Evolutionary conservation across 2,113 vertebrate species (phyloP).

Genomic region (Eptesicus fuscus): DNA sequence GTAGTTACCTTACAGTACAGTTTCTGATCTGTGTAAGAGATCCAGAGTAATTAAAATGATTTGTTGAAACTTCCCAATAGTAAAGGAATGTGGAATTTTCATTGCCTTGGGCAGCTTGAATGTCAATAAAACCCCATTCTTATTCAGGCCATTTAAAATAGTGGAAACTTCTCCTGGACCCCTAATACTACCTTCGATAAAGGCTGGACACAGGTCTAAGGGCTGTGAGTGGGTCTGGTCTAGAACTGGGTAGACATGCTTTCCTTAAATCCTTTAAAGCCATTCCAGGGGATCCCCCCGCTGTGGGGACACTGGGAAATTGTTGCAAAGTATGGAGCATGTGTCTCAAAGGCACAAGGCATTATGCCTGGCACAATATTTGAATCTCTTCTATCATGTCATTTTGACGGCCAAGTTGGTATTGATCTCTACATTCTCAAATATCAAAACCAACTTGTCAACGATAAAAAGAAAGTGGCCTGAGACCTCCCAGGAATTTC

Average conservation of each 20-base stretch:
- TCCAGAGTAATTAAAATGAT: background rate
- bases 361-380: constrained; percentile 54
- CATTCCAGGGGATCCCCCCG: background rate
- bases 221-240: background rate
- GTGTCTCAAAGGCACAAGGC: constrained; percentile 6
- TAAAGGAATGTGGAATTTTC: background rate
- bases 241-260: background rate
- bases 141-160: background rate
- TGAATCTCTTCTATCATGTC: constrained; percentile 53
- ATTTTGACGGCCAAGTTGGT: constrained; percentile 59
- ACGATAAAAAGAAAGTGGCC: constrained; percentile 72
- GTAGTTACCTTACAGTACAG: background rate
- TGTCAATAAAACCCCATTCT: background rate
- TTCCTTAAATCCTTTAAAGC: background rate
- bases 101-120: background rate
- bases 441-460: constrained; percentile 79
- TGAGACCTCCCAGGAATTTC: constrained; percentile 70
- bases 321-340: background rate
- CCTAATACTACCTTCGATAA: background rate
- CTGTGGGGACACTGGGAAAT: background rate
- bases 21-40: background rate
- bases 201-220: background rate
- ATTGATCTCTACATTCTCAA: constrained; percentile 76
- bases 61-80: background rate
- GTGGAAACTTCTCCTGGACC: background rate